Base-by-base conservation (phyloP, 2,797 vertebrate genomes). In the Psittacula derbiana region DNA sequence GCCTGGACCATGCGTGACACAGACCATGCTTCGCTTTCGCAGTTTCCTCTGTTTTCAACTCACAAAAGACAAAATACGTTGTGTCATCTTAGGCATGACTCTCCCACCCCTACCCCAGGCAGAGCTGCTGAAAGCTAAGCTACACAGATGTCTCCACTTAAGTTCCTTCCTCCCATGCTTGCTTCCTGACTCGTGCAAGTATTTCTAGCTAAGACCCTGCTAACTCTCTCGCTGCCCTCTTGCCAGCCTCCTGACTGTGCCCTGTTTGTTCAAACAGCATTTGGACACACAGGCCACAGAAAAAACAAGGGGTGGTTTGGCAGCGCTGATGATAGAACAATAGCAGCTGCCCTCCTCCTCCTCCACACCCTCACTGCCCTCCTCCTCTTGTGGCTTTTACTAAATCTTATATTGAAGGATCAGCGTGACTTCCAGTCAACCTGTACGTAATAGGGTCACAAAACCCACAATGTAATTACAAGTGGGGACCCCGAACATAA, bases 81-180 rank as follows among this genome's bases (percentile, higher is more conserved):
- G 94, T 65, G 95, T 96, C 97, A 96, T 75, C 71, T 78, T 41
- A 78, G 79, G 93, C 88, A 85, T 91, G 94, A 95, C 93, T 93
- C 87, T 96, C 91, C 83, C 65, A 86, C 88, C 88, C 92, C 94
- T 92, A 93, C 85, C 76, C 93, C 71, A 66, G 97, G 95, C 96
- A 92, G 95, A 86, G 83, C 93, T 84, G 88, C 90, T 78, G 91
- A 94, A 87, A 97, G 86, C 94, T 90, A 95, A 94, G 76, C 31
- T 53, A 55, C 91, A 86, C 95, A 97, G 92, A 95, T 92, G 78
- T 87, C 93, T 93, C 95, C 94, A 97, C 97, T 98, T 97, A 97
- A 96, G 97, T 97, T 97, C 94, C 97, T 98, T 97, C 94, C 97
- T 98, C 96, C 80, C 70, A 80, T 62, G 75, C 90, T 49, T 95